Base-by-base conservation (phyloP, 2,113 vertebrate species). In the Vicugna pacos region DNA sequence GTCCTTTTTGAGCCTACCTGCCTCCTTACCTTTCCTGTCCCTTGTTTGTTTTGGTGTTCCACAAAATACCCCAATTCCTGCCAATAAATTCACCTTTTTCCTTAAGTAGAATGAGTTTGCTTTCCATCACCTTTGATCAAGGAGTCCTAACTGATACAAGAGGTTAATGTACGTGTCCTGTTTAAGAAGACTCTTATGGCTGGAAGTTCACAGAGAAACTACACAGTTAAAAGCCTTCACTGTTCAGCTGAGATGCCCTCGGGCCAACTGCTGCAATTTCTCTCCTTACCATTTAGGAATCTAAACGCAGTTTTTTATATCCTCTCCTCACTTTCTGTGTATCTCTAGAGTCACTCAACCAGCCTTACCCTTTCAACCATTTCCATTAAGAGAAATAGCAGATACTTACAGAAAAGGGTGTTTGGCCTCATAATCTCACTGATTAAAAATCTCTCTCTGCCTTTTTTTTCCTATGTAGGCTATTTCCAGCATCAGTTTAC, bases 221-320 rank as follows among this genome's bases (percentile, higher is more conserved):
- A 42, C 85, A 46, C 56, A 50, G 79, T 87, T 96, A 98, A 97
- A 97, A 97, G 94, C 94, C 77, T 97, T 94, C 94, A 70, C 88
- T 97, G 96, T 96, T 95, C 77, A 91, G 64, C 79, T 91, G 38
- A 92, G 95, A 91, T 97, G 97, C 91, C 97, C 94, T 82, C 4
- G 0, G 92, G 64, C 73, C 82, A 96, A 70, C 52, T 60, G 28
- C 69, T 81, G 42, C 73, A 89, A 92, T 96, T 94, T 96, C 82
- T 95, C 89, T 96, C 89, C 94, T 95, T 94, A 96, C n/a, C 72
- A 95, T 85, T 93, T 93, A 96, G 67, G 58, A 97, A 91, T 89
- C 81, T 83, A 89, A 96, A 79, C 32, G 62, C 38, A 46, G 80
- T 93, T 88, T 94, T 96, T 95, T 69, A 94, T 64, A 89, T 62